These are phyloP conservation scores for Aulostomus chinensis DNA, from an alignment of 2,797 vertebrate genomes.

Conservation along the genomic window DNA sequence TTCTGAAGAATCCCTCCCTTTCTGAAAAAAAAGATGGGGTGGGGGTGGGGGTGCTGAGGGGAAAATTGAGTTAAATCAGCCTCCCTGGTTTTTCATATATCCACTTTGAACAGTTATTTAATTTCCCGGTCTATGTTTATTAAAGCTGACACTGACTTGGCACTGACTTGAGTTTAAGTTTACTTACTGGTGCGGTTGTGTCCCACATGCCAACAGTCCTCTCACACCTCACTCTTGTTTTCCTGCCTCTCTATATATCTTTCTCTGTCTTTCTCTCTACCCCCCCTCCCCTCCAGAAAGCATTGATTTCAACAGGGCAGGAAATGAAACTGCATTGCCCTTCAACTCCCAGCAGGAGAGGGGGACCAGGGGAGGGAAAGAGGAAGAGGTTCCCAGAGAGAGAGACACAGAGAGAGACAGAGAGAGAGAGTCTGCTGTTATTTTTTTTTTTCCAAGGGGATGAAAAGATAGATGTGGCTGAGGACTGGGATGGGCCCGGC, in stretches of 20 bases:
- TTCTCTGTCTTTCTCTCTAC: constrained; percentile 17
- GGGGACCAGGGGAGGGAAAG: constrained; percentile 31
- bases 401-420: constrained; percentile 19
- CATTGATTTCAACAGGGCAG: constrained; percentile 73
- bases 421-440: constrained; percentile 3
- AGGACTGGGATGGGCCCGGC: constrained; percentile 22
- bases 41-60: constrained; percentile 60
- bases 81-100: constrained; percentile 82
- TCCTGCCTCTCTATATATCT: constrained; percentile 45
- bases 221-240: constrained; percentile 58
- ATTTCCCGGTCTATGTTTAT: constrained; percentile 90
- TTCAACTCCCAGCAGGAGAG: constrained; percentile 61
- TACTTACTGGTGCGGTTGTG: constrained; percentile 70
- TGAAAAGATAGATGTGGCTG: constrained; percentile 50
- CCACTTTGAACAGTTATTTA: constrained; percentile 86
- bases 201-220: constrained; percentile 45
- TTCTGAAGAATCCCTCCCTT: constrained; percentile 30
- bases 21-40: constrained; percentile 47
- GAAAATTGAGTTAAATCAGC: constrained; percentile 81
- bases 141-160: constrained; percentile 83
- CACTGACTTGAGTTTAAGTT: constrained; percentile 72
- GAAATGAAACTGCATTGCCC: constrained; percentile 75
- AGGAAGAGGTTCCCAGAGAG: constrained; percentile 51
- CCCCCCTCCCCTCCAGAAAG: constrained; percentile 31
- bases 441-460: constrained; percentile 24